Base-by-base conservation (phyloP, 1,140 invertebrate species). In the Zaprionus africanus region DNA sequence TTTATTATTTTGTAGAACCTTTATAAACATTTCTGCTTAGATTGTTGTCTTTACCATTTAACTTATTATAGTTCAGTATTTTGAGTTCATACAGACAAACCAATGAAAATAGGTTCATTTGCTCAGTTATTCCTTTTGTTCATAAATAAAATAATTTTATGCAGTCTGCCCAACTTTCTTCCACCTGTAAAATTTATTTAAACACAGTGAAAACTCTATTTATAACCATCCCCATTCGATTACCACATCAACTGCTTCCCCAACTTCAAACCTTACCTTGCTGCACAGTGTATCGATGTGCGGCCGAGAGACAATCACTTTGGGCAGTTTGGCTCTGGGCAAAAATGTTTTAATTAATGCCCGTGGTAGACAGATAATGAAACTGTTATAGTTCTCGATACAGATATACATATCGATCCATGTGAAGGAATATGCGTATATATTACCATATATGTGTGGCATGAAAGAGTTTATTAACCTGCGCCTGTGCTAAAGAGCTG, bases 291-390 rank as follows among this genome's bases (percentile, higher is more conserved):
- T 84, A 12, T 69, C 76, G 54, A 75, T 53, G 63, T n/a, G 43
- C 15, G 65, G 64, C 36, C 62, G 66, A 81, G 46, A 63, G 63
- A 78, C 81, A 70, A 83, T 80, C 78, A 78, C 34, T 79, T 67
- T 76, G 61, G 78, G 59, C 38, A 46, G 57, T 65, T 58, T 53
- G 76, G 76, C 78, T 81, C 46, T 60, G 70, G 83, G 82, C 75
- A 36, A 90, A 88, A 84, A 90, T 90, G 81, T 90, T 90, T 90
- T 90, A 90, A 90, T 90, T 90, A 90, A 90, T 88, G 85, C 77
- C 66, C 73, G 63, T 61, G 75, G 57, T 63, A 78, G 71, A 78
- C 81, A 90, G 78, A 85, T 90, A 88, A 88, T 88, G 81, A 88
- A 88, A 88, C 85, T 88, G 85, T 88, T 88, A 90, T 90, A 84